Base-by-base conservation (phyloP, 2,113 vertebrate species). In the Lynx canadensis region DNA sequence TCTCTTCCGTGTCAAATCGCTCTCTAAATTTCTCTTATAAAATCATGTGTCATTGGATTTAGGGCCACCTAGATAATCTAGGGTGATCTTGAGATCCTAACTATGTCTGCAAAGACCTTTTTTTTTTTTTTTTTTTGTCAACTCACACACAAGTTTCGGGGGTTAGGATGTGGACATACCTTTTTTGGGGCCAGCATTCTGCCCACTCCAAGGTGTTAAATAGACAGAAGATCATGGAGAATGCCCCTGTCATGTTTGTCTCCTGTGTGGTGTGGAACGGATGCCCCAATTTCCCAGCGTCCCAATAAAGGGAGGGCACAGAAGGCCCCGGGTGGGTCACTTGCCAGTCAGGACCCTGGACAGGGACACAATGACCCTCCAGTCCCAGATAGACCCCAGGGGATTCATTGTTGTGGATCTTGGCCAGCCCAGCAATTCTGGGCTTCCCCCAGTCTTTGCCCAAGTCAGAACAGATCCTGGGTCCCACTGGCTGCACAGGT, bases 341-440 rank as follows among this genome's bases (percentile, higher is more conserved):
- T 84, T 90, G 57, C 31, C 31, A 41, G 68, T 98, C 97, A 98
- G 97, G 92, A 97, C 97, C 87, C 88, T 95, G 97, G 97, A 97
- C 96, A 97, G 96, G 60, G 92, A 29, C 57, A 78, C 33, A 29
- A 4, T 5, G 74, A 6, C 52, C 31, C 33, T 21, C 45, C 89
- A 74, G 63, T 55, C 73, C 13, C 55, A 57, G 45, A 5, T 19
- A 71, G 63, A 82, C n/a, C 38, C 48, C 29, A 63, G 36, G 57
- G 18, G 19, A 48, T 65, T 48, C 9, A 19, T 36, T 45, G 5
- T 41, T 55, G 33, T 45, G 11, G 38, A 7, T 84, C 16, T 38
- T 57, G 86, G 63, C 71, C 36, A 73, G 27, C 21, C 25, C 31
- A 25, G 31, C 71, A 69, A 16, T 23, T 69, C 27, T 55, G 57